Conservation (phyloP, 1,140 invertebrate species). For the Stenopsyche tienmushanensis region DNA sequence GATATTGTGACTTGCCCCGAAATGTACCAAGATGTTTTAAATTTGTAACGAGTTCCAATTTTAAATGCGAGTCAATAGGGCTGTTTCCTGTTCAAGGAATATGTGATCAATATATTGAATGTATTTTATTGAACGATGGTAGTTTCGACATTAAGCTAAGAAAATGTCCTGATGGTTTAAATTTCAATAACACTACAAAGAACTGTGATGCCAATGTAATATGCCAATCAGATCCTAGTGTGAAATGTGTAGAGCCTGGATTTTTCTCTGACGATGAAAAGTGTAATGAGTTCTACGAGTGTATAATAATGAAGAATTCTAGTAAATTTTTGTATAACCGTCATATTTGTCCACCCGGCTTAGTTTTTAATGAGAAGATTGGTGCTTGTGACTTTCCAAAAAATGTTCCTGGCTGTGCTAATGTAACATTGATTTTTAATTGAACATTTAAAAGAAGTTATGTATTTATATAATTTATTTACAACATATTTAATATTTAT, state of each 20-base stretch:
- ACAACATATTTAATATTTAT: no score
- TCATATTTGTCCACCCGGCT: constrained; percentile 19
- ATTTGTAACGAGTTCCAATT: neutral
- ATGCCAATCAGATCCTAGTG: neutral
- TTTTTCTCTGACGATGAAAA: constrained; percentile 19
- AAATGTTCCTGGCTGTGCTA: constrained; percentile 26
- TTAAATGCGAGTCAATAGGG: constrained; percentile 11
- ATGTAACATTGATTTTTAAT: constrained; percentile 1
- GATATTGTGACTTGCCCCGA: constrained; percentile 29
- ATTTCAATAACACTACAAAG: constrained; percentile 30
- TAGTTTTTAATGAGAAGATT: constrained; percentile 26
- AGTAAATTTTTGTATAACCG: constrained; percentile 8
- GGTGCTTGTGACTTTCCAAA: constrained; percentile 24
- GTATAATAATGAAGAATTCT: neutral
- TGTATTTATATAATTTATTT: no score
- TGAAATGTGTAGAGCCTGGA: constrained; percentile 18
- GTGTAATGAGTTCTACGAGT: constrained; percentile 29
- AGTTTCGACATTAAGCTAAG: constrained; percentile 10
- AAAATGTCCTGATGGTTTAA: constrained; percentile 21
- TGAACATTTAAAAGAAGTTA: neutral
- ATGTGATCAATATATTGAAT: constrained; percentile 31
- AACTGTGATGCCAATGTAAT: constrained; percentile 6
- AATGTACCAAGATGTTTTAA: constrained; percentile 28
- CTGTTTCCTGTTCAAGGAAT: constrained; percentile 14
- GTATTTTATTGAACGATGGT: constrained; percentile 12